Base-by-base conservation (phyloP, 2,797 vertebrate species). In the Chelon labrosus region DNA sequence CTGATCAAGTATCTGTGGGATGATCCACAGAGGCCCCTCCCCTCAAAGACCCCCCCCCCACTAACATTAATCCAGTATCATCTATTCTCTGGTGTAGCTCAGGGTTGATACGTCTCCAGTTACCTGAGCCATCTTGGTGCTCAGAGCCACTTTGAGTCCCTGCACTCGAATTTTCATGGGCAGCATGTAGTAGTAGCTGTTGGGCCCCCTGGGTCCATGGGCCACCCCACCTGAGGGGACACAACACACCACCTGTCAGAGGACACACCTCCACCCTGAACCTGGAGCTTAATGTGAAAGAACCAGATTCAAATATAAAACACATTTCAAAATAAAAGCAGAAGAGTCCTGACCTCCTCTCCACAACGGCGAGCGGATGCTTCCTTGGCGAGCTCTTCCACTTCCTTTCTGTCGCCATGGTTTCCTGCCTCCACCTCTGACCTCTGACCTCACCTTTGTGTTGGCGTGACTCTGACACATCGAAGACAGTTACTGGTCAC, bases 111-210 rank as follows among this genome's bases (percentile, higher is more conserved):
- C 0, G 13, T 12, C 20, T 10, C 8, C 7, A 1, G 2, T 5
- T 90, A 98, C 97, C 96, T 98, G 97, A 58, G 94, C 79, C 86
- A 97, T 70, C 88, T 98, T 98, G 54, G 94, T 85, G 0, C 94
- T 97, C 52, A 98, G 89, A 0, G 96, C 96, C 73, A 96, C 94
- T 80, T 96, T 97, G 60, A 98, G 94, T 25, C 96, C 97, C 55
- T 92, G 87, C 1, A 96, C 96, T 5, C 96, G 92, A 2, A 97
- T 75, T 50, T 96, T 96, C 96, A 98, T 96, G 72, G 97, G 97
- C 55, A 97, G 39, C 97, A 98, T 97, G 92, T 98, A 98, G 86
- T 95, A 98, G 82, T 96, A 98, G 64, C 97, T 97, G 10, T 89
- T 98, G 22, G 97, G 97, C 0, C 97, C 97, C 53, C 97, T 90